Conservation (phyloP, 2,113 vertebrate species). For the Clarias magur region DNA sequence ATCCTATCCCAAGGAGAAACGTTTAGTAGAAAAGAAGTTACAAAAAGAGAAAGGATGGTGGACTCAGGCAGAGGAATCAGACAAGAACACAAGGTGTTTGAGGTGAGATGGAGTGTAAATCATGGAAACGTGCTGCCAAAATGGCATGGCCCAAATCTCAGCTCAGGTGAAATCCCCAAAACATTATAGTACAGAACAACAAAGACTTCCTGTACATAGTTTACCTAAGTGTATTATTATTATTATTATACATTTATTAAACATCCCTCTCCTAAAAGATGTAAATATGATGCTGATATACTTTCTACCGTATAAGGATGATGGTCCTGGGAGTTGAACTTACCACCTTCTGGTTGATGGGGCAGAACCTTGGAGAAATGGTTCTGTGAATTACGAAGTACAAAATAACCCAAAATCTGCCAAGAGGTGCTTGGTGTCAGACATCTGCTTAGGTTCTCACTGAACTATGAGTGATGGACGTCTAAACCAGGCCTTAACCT, state of each 20-base stretch:
- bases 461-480: neutral
- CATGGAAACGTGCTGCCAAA: neutral
- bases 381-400: neutral
- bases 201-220: neutral
- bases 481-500: neutral
- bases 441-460: neutral
- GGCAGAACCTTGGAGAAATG: neutral
- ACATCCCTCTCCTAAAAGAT: neutral
- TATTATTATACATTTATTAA: neutral
- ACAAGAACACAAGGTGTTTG: constrained; percentile 38
- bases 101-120: constrained; percentile 9
- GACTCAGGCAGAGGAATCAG: constrained; percentile 7
- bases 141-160: neutral
- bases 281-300: neutral
- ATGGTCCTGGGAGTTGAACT: neutral
- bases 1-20: constrained; percentile 71
- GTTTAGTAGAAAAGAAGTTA: constrained; percentile 50
- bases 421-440: neutral
- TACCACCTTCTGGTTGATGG: neutral
- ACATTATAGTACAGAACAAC: neutral
- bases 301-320: neutral
- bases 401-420: neutral
- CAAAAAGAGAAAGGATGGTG: constrained; percentile 51
- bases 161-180: neutral
- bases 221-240: neutral